Evolutionary conservation across 2,113 vertebrate species (phyloP).

Genomic region (Salvelinus alpinus): DNA sequence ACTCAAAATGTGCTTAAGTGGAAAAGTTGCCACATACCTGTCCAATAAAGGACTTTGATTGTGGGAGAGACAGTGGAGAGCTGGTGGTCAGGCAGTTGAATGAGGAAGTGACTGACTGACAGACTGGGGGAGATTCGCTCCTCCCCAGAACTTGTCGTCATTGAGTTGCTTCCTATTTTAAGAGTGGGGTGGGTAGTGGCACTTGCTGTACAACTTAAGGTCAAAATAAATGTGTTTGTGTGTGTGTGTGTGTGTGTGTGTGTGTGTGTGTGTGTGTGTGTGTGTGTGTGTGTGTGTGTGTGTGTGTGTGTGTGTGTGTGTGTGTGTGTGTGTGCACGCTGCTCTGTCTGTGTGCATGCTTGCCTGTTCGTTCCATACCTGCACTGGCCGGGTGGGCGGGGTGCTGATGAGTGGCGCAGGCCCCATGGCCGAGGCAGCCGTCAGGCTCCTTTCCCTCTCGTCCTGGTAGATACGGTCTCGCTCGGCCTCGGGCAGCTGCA

Average conservation of each 20-base stretch:
- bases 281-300: too few relatives aligned
- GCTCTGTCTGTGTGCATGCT: neutral
- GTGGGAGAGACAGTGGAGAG: conserved; percentile 11
- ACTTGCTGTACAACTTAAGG: conserved; percentile 52
- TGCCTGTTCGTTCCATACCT: conserved; percentile 73
- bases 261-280: too few relatives aligned
- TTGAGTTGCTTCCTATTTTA: conserved; percentile 40
- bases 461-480: conserved; percentile 98
- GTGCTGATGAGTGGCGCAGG: conserved; percentile 94
- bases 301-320: too few relatives aligned
- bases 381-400: conserved; percentile 87
- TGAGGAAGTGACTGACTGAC: conserved; percentile 26
- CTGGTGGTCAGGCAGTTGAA: conserved; percentile 22
- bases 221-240: conserved; percentile 25
- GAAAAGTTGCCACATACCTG: conserved; percentile 59
- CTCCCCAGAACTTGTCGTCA: conserved; percentile 43
- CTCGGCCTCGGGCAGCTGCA: conserved; percentile 95
- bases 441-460: conserved; percentile 94
- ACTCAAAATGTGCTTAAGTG: conserved; percentile 59
- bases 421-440: conserved; percentile 92
- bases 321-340: neutral
- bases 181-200: conserved; percentile 40
- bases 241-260: too few relatives aligned
- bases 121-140: conserved; percentile 32
- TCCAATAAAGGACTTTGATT: conserved; percentile 41